Percentiles rank a stretch among this genome's conserved stretches.
Conservation (phyloP, 53 echinoderm and acorn worm genomes). For the Zoroaster sp. region DNA sequence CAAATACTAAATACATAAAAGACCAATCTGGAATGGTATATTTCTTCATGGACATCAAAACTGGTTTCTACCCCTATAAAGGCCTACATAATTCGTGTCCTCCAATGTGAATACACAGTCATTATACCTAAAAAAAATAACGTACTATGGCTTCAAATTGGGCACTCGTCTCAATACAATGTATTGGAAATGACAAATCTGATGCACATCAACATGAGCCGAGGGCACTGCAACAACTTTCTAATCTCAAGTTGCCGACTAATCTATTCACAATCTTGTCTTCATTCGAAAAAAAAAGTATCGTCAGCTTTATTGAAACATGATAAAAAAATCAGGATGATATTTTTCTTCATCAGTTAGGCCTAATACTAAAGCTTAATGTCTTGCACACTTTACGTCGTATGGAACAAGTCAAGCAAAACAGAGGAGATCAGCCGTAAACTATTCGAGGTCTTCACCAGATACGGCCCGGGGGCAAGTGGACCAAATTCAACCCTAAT, state of each 20-base stretch:
- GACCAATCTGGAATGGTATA: too few relatives aligned
- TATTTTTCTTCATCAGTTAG: background rate
- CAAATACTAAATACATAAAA: too few relatives aligned
- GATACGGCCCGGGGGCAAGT: background rate
- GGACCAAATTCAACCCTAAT: constrained; percentile 39
- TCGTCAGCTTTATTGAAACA: background rate
- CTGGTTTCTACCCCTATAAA: too few relatives aligned
- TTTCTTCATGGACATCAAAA: too few relatives aligned
- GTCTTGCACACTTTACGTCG: background rate
- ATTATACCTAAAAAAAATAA: too few relatives aligned
- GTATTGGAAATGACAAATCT: background rate
- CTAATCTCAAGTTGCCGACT: background rate
- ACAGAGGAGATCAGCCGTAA: background rate
- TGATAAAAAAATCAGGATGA: background rate
- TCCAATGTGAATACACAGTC: too few relatives aligned
- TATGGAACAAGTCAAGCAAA: background rate
- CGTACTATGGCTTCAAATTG: too few relatives aligned
- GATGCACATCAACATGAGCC: background rate
- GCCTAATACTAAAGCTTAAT: background rate
- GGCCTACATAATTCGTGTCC: too few relatives aligned
- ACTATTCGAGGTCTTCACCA: background rate
- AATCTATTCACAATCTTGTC: background rate
- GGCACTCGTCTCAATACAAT: too few relatives aligned
- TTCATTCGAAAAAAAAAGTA: background rate
- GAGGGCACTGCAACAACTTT: background rate